These are phyloP conservation scores for Lutjanus argentimaculatus DNA, from an alignment of 2,797 vertebrate species.

Conservation along the genomic window DNA sequence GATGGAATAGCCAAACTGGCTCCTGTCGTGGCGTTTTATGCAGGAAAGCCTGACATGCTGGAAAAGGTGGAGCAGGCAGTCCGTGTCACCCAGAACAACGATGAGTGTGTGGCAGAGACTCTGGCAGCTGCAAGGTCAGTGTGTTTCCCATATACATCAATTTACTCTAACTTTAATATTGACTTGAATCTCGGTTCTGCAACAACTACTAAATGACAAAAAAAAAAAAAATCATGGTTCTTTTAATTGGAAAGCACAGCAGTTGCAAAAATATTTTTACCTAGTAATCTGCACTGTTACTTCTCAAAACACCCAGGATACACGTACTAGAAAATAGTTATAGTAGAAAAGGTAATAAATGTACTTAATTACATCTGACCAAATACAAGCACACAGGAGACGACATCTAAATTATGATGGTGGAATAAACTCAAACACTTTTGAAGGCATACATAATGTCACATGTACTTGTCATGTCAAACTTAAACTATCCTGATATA, in stretches of 20 bases:
- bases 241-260: too few relatives aligned
- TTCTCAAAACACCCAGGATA: background rate
- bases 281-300: too few relatives aligned
- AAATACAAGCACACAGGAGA: background rate
- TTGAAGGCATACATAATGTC: background rate
- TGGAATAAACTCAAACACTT: background rate
- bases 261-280: too few relatives aligned
- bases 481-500: background rate
- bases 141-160: background rate
- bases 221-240: background rate
- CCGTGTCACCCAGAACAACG: slow-evolving; percentile 86
- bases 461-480: accelerated
- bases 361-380: background rate
- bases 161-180: background rate
- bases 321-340: background rate
- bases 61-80: slow-evolving; percentile 81
- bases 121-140: slow-evolving; percentile 85
- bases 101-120: slow-evolving; percentile 83
- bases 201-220: background rate
- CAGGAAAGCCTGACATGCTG: slow-evolving; percentile 84
- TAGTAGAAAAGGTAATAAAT: too few relatives aligned
- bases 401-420: background rate
- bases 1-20: slow-evolving; percentile 86
- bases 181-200: background rate
- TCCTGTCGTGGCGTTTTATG: slow-evolving; percentile 85